Conservation (phyloP, 2,797 vertebrate genomes). For the Danio aesculapii region DNA sequence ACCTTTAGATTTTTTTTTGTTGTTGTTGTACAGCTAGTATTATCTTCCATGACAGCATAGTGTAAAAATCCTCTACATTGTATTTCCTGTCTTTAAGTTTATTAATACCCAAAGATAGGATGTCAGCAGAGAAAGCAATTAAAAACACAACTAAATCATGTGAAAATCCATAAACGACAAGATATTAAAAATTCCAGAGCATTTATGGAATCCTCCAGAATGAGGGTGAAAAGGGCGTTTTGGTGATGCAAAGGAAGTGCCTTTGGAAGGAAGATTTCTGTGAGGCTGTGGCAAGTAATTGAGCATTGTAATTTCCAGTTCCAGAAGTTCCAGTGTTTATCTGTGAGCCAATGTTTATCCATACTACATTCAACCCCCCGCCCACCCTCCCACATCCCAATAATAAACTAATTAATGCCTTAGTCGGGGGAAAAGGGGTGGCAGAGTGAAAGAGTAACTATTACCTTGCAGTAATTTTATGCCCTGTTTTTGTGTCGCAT, state of each 20-base stretch:
- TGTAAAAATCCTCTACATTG: neutral
- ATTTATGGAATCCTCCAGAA: constrained; percentile 9
- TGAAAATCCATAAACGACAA: neutral
- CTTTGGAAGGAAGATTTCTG: constrained; percentile 32
- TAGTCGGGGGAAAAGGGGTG: constrained; percentile 68
- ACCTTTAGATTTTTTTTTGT: neutral
- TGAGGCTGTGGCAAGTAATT: constrained; percentile 75
- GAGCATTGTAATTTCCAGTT: constrained; percentile 85
- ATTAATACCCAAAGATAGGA: neutral
- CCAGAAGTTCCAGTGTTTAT: constrained; percentile 81
- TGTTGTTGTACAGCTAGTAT: neutral
- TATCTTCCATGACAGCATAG: too few relatives aligned
- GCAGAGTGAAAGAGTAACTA: constrained; percentile 30
- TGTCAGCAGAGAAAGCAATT: neutral
- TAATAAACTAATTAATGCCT: constrained; percentile 79
- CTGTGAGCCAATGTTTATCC: constrained; percentile 83
- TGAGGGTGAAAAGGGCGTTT: neutral
- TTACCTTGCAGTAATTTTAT: neutral
- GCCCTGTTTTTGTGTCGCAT: neutral
- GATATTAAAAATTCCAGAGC: neutral
- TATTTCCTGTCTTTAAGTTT: neutral
- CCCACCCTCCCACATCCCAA: constrained; percentile 62
- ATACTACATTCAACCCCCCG: constrained; percentile 83
- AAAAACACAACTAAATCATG: neutral
- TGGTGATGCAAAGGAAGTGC: neutral